A percentile compares a stretch with the other conserved stretches of the same genome.
These are phyloP conservation scores for Dermolepida albohirtum DNA, from an alignment of 2,888 invertebrate species.

Conservation along the genomic window DNA sequence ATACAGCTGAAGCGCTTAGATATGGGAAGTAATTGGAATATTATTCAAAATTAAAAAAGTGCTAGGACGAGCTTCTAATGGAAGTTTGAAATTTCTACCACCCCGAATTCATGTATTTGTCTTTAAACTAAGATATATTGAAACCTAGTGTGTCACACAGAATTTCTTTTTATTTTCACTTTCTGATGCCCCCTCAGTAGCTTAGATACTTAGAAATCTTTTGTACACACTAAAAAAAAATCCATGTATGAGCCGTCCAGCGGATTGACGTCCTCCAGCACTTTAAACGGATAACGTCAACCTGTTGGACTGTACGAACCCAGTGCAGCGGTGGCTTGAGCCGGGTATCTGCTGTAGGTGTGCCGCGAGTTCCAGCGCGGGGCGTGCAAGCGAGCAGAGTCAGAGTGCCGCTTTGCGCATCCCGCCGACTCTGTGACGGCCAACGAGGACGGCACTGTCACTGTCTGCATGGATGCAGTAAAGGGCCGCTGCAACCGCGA, in stretches of 20 bases:
- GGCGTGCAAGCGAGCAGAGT: slow-evolving; percentile 97
- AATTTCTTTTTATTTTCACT: slow-evolving; percentile 25
- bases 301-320: slow-evolving; percentile 38
- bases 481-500: slow-evolving; percentile 99
- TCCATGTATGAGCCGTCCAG: slow-evolving; percentile 18
- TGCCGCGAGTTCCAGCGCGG: slow-evolving; percentile 99
- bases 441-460: slow-evolving; percentile 98
- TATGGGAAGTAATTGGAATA: no score
- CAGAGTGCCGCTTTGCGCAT: slow-evolving; percentile 99
- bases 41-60: no score
- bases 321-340: slow-evolving; percentile 62
- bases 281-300: slow-evolving; percentile 23
- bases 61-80: no score
- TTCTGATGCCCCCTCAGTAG: slow-evolving; percentile 22
- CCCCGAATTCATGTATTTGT: slow-evolving; percentile 24
- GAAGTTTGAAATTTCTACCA: slow-evolving; percentile 10
- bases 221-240: slow-evolving; percentile 15
- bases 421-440: slow-evolving; percentile 96
- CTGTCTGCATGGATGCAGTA: slow-evolving; percentile 99
- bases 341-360: slow-evolving; percentile 78
- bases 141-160: slow-evolving; percentile 19
- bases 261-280: slow-evolving; percentile 17
- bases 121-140: slow-evolving; percentile 9
- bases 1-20: no score
- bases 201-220: slow-evolving; percentile 13